phyloP scores from a whole-genome alignment of 2,888 invertebrate genomes.

The Bimastos eiseni region DNA sequence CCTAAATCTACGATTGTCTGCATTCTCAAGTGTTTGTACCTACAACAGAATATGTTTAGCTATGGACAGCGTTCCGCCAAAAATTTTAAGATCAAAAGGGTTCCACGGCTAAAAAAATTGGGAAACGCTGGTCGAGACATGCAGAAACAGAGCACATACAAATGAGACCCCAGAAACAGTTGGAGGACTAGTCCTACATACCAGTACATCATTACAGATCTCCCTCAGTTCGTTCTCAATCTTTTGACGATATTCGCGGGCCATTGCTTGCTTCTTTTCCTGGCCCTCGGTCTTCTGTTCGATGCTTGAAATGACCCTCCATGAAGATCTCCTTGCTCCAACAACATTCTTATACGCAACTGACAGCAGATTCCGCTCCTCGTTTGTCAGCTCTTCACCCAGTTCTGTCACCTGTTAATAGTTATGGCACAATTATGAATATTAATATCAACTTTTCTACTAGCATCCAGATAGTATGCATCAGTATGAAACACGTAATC shows the following conservation, averaged over 20 bases:
- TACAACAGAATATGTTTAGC: too few relatives aligned
- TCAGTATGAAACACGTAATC: too few relatives aligned
- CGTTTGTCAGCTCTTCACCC: conserved; percentile 92
- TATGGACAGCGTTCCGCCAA: too few relatives aligned
- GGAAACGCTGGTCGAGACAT: too few relatives aligned
- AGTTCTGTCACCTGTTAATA: conserved; percentile 81
- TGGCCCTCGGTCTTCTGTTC: conserved; percentile 89
- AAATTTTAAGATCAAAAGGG: too few relatives aligned
- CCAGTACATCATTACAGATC: conserved; percentile 98
- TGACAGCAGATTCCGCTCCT: conserved; percentile 95
- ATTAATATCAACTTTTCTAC: too few relatives aligned
- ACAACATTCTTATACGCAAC: conserved; percentile 99
- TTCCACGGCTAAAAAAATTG: too few relatives aligned
- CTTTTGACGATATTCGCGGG: conserved; percentile 98
- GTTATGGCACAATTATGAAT: neutral
- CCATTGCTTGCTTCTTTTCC: conserved; percentile 89
- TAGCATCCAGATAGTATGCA: too few relatives aligned
- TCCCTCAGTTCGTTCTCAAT: conserved; percentile 98
- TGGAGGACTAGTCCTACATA: neutral
- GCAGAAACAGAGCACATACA: too few relatives aligned
- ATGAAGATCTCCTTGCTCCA: conserved; percentile 93
- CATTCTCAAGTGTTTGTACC: too few relatives aligned
- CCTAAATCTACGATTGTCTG: too few relatives aligned
- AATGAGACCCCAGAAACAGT: too few relatives aligned
- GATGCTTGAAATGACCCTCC: conserved; percentile 98